Conservation (phyloP, 2,888 invertebrate genomes). For the Sarcophaga caerulescens region DNA sequence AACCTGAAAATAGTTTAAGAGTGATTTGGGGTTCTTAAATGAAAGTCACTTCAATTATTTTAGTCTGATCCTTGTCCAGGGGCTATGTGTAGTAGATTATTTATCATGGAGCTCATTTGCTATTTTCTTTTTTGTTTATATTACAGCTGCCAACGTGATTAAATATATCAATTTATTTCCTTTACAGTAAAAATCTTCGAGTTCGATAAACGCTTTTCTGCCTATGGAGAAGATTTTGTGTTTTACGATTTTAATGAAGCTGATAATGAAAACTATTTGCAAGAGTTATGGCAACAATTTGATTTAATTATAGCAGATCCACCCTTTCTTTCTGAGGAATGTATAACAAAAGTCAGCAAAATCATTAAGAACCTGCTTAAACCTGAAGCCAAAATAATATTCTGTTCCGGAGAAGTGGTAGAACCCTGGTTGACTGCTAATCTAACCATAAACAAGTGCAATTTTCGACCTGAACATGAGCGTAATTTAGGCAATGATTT, state of each 20-base stretch:
- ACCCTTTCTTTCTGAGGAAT: slow-evolving; percentile 96
- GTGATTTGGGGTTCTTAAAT: no score
- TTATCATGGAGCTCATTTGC: no score
- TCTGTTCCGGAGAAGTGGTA: slow-evolving; percentile 94
- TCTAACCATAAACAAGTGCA: slow-evolving; percentile 85
- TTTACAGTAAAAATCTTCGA: slow-evolving; percentile 89
- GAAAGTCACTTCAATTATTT: no score
- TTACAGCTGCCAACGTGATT: no score
- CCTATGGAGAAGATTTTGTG: slow-evolving; percentile 89
- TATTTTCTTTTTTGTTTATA: no score
- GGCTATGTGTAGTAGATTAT: no score
- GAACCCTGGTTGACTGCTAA: slow-evolving; percentile 86
- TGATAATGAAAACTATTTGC: slow-evolving; percentile 84
- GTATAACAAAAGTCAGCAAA: slow-evolving; percentile 90
- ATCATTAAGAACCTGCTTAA: slow-evolving; percentile 89
- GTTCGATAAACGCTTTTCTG: slow-evolving; percentile 91
- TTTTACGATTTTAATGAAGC: slow-evolving; percentile 95
- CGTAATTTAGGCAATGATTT: slow-evolving; percentile 97
- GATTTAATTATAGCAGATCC: slow-evolving; percentile 96
- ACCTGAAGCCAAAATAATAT: slow-evolving; percentile 75
- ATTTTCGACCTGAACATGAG: slow-evolving; percentile 90
- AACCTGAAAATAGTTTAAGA: no score
- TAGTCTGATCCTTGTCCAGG: no score
- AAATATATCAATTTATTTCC: neutral
- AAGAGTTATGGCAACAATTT: slow-evolving; percentile 82